phyloP scores from a whole-genome alignment of 2,888 invertebrate species.

The Sepiola atlantica region DNA sequence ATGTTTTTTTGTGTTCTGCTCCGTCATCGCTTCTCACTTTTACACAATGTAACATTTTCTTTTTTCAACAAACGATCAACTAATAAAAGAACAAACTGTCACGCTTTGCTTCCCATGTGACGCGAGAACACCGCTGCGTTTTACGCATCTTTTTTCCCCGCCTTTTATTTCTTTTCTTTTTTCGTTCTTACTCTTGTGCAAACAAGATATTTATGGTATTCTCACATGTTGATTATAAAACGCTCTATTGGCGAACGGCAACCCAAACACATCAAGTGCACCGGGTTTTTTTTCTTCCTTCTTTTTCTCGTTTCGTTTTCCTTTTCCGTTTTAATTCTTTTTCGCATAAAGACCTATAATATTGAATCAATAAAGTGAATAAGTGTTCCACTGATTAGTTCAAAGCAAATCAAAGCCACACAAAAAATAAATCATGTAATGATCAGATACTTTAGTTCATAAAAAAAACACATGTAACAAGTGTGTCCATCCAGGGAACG shows the following conservation, averaged over 20 bases:
- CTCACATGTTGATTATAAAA: neutral
- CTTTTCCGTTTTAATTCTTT: neutral
- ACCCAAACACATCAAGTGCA: neutral
- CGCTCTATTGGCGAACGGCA: neutral
- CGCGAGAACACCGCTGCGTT: neutral
- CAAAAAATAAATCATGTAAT: no score
- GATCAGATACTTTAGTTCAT: no score
- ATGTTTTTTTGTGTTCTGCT: neutral
- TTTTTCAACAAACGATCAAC: neutral
- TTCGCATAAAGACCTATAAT: neutral
- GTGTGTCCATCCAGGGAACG: no score
- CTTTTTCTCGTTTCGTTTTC: neutral
- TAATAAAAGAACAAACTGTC: neutral
- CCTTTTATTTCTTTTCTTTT: neutral
- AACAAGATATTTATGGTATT: neutral
- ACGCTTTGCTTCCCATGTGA: neutral
- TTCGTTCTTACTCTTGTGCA: neutral
- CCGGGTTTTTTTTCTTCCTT: neutral
- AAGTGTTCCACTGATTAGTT: neutral
- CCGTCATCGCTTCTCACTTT: neutral
- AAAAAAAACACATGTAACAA: no score
- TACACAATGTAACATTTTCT: neutral
- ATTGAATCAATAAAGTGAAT: neutral
- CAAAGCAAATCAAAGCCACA: no score
- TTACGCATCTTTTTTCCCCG: neutral